Conservation (phyloP, 1,140 invertebrate genomes). For the Mercenaria mercenaria region DNA sequence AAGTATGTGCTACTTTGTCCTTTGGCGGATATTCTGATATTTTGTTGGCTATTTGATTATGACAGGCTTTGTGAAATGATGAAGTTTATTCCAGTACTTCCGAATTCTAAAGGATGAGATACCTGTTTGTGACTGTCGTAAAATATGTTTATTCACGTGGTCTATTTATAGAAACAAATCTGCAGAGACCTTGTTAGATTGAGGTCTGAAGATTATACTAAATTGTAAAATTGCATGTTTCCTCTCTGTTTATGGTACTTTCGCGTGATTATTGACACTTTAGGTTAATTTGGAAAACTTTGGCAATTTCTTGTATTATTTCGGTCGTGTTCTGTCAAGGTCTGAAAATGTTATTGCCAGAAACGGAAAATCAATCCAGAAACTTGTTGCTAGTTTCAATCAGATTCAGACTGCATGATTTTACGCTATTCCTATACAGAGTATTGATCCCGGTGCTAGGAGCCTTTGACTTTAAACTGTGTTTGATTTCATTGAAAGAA, state of each 20-base stretch:
- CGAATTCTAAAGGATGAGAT: no score
- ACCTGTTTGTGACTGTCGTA: background rate
- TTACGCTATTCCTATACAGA: background rate
- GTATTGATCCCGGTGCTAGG: background rate
- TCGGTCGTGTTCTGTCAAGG: background rate
- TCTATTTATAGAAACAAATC: conserved; percentile 5
- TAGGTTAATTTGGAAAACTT: conserved; percentile 14
- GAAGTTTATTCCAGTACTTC: no score
- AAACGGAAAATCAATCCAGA: conserved; percentile 1
- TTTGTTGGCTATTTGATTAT: no score
- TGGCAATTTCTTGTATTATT: conserved; percentile 14
- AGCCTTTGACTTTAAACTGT: background rate
- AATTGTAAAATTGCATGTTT: conserved; percentile 27
- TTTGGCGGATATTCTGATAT: no score
- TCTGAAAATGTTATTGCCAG: background rate
- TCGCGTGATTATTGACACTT: conserved; percentile 45
- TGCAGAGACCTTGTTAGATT: background rate
- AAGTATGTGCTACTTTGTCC: no score
- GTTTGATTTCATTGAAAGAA: conserved; percentile 5
- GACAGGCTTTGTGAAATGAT: no score
- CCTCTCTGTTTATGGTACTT: background rate
- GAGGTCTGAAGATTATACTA: background rate
- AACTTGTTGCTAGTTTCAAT: background rate
- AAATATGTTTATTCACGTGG: background rate
- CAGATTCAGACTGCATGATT: background rate